Evolutionary conservation across 2,888 invertebrate species (phyloP).

Genomic region (Pristionchus fissidentatus): DNA sequence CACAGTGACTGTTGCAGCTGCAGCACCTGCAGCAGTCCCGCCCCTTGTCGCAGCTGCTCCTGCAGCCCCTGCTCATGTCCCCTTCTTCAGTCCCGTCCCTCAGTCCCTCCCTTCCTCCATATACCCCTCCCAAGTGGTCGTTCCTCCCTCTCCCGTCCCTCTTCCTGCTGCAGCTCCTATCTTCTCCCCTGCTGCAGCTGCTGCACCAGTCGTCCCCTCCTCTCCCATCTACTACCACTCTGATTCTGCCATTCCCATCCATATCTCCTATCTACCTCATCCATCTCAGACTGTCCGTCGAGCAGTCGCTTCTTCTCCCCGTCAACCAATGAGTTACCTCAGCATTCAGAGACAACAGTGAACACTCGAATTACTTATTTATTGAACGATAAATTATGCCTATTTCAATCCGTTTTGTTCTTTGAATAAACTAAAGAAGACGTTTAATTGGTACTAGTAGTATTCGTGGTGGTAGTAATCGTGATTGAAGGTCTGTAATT

Average conservation of each 20-base stretch:
- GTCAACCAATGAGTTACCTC: not conserved
- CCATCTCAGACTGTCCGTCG: not conserved
- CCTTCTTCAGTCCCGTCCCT: not conserved
- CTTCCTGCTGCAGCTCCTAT: not conserved
- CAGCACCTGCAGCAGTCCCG: not conserved
- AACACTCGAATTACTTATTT: not conserved
- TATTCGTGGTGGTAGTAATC: no score
- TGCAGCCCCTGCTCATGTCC: not conserved
- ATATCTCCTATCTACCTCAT: conserved; percentile 23
- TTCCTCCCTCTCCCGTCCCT: not conserved
- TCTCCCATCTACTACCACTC: not conserved
- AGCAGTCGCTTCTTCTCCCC: not conserved
- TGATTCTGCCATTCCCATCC: conserved; percentile 13
- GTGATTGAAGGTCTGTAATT: no score
- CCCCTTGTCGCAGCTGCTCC: not conserved
- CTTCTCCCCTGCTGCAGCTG: not conserved
- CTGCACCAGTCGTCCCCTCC: not conserved
- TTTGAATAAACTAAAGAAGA: not conserved
- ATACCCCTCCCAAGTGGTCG: not conserved
- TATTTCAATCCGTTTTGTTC: not conserved
- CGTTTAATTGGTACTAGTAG: not conserved
- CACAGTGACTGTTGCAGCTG: not conserved
- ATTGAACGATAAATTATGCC: not conserved
- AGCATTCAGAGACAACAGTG: not conserved
- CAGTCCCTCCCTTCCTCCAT: not conserved